Conservation (phyloP, 2,797 vertebrate species). For the Ctenopoma multispine region DNA sequence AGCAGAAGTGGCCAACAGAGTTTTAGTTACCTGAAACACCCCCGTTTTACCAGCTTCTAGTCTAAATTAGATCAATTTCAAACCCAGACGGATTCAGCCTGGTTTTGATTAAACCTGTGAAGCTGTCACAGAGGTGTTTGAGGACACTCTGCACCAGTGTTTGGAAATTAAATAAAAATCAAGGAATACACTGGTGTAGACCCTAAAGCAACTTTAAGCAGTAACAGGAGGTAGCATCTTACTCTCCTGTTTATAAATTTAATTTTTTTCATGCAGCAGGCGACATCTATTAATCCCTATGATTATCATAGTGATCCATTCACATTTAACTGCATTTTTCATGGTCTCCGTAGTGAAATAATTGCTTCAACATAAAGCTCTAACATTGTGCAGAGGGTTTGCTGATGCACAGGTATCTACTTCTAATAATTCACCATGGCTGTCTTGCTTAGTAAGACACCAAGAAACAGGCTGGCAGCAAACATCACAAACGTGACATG, state of each 20-base stretch:
- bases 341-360: conserved; percentile 56
- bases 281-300: conserved; percentile 61
- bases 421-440: conserved; percentile 35
- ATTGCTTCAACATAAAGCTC: conserved; percentile 54
- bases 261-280: conserved; percentile 55
- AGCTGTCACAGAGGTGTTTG: conserved; percentile 28
- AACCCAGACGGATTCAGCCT: conserved; percentile 22
- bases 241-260: conserved; percentile 78
- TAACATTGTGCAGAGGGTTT: conserved; percentile 43
- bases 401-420: conserved; percentile 32
- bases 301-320: conserved; percentile 76
- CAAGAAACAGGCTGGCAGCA: conserved; percentile 19
- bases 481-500: conserved; percentile 47
- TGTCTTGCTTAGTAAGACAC: conserved; percentile 45
- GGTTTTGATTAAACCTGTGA: conserved; percentile 26
- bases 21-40: conserved; percentile 46
- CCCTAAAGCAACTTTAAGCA: conserved; percentile 77
- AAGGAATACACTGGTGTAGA: conserved; percentile 56
- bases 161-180: conserved; percentile 64
- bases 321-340: conserved; percentile 66
- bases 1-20: conserved; percentile 65
- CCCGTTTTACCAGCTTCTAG: conserved; percentile 16
- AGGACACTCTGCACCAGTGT: conserved; percentile 60
- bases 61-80: conserved; percentile 21
- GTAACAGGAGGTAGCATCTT: conserved; percentile 82